Evolutionary conservation across 2,113 vertebrate genomes (phyloP), one percentile per base, ranked within the genome.

Genomic region (Eudyptes chrysolophus): DNA sequence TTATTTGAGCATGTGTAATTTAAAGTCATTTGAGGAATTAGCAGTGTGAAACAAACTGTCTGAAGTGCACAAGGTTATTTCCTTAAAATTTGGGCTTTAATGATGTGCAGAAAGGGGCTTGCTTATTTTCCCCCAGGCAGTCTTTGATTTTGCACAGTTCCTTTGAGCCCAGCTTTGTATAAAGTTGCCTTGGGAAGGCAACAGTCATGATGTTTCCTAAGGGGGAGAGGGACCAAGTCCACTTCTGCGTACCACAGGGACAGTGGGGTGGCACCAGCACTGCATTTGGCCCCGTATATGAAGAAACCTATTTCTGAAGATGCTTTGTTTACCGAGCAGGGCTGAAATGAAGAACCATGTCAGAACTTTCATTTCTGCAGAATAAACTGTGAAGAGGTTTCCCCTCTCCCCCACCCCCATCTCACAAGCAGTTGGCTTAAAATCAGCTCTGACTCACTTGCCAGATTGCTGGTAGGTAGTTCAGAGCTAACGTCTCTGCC

Each of bases 11-110:
- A 32, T 32, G 27, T 72, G 57, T 89, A 94, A 97, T 96, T 91
- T 95, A 79, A 95, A 95, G 88, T 62, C 12, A 44, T 94, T 96
- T 89, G 74, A 78, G 85, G 76, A 93, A 69, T 61, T 48, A 90
- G n/a, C 57, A 13, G 26, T 51, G 52, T 4, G 72, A 94, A 96
- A 92, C 68, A 86, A 91, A 81, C 51, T 54, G 54, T n/a, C 79
- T 94, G 60, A 40, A 34, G 46, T 44, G 49, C 72, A 51, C 60
- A 51, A 70, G 79, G 93, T 89, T 84, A 42, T 86, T 94, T 77
- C 84, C 87, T 87, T 84, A 71, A 79, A 84, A 92, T 89, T 2
- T 66, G 46, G 58, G n/a, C 58, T 90, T 66, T 77, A 89, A 81
- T 58, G 72, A 40, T 1, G 1, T 19, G 62, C 55, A 46, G 68